phyloP scores from a whole-genome alignment of 1,140 invertebrate genomes.

The Lithobius niger region DNA sequence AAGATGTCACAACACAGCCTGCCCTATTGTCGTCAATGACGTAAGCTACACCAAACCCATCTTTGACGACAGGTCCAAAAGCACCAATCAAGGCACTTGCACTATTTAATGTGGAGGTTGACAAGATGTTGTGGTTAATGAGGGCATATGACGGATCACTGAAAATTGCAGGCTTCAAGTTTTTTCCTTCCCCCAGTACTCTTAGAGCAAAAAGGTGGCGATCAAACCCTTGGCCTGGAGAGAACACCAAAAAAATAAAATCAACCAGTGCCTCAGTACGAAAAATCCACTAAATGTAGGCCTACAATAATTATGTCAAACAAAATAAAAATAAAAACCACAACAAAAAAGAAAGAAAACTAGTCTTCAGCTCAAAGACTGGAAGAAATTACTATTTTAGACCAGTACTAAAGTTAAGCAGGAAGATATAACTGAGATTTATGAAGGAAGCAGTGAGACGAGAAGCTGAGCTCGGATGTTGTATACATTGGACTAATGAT shows the following conservation, averaged over 20 bases:
- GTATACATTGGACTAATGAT: too few species aligned
- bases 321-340: too few species aligned
- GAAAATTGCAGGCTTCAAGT: slow-evolving; percentile 48
- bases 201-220: slow-evolving; percentile 81
- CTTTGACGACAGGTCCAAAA: slow-evolving; percentile 79
- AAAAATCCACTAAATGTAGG: too few species aligned
- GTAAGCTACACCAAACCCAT: slow-evolving; percentile 86
- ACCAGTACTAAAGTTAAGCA: too few species aligned
- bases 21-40: slow-evolving; percentile 55
- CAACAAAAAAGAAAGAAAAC: too few species aligned
- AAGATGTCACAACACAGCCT: slow-evolving; percentile 64
- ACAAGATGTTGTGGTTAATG: slow-evolving; percentile 85
- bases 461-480: too few species aligned
- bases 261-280: too few species aligned
- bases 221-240: slow-evolving; percentile 80
- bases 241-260: slow-evolving; percentile 3
- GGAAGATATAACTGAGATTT: too few species aligned
- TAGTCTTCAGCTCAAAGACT: too few species aligned
- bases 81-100: slow-evolving; percentile 76
- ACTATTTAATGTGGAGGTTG: slow-evolving; percentile 84
- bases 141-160: slow-evolving; percentile 60
- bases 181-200: slow-evolving; percentile 44
- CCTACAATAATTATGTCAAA: too few species aligned
- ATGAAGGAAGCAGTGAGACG: too few species aligned
- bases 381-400: too few species aligned